Evolutionary conservation across 2,113 vertebrate species (phyloP).

Genomic region (Gorsachius goisagi): DNA sequence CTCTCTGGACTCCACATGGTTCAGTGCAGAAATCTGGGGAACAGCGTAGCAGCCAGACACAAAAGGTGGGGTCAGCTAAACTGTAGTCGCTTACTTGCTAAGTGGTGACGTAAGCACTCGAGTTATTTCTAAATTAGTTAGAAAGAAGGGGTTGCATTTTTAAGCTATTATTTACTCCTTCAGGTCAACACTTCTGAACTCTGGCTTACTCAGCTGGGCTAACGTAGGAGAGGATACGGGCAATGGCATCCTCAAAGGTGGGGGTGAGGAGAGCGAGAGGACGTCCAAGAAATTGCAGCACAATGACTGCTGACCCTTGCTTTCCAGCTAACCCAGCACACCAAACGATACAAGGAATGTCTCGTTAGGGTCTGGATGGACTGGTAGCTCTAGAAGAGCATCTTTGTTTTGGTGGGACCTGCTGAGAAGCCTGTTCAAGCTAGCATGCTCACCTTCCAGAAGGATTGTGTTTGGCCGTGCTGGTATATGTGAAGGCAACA

Average conservation of each 20-base stretch:
- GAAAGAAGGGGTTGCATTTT: not conserved
- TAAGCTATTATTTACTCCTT: not conserved
- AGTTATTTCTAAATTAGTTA: not conserved
- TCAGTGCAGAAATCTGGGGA: not conserved
- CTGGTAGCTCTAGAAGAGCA: not conserved
- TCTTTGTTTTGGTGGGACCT: not conserved
- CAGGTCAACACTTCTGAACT: conserved; percentile 9
- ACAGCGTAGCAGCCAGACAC: not conserved
- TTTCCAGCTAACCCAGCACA: fast-evolving
- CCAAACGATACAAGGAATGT: not conserved
- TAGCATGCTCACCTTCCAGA: not conserved
- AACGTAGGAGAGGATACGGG: fast-evolving
- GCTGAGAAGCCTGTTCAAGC: not conserved
- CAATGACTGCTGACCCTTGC: not conserved
- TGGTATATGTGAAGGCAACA: not conserved
- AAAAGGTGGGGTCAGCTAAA: not conserved
- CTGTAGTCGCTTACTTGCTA: not conserved
- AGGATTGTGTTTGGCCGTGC: not conserved
- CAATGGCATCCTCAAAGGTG: not conserved
- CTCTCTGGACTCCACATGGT: not conserved
- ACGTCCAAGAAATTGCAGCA: not conserved
- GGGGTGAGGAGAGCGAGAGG: not conserved
- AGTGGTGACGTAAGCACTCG: not conserved
- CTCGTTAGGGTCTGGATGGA: not conserved
- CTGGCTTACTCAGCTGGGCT: not conserved